Percentiles rank a stretch among this genome's conserved stretches.
These are phyloP conservation scores for Saturnia japonica DNA, from an alignment of 2,888 invertebrate species.

Conservation along the genomic window DNA sequence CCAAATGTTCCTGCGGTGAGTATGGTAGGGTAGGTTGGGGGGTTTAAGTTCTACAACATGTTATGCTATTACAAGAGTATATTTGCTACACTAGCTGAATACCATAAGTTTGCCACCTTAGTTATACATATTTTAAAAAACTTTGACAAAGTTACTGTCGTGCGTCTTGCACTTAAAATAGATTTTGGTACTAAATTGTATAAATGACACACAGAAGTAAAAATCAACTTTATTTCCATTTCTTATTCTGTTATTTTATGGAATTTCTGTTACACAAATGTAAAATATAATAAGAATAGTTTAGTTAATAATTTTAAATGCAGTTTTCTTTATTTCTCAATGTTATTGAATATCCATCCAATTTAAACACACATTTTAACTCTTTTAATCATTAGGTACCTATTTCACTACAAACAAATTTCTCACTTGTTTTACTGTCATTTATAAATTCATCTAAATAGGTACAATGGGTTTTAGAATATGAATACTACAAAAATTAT, in stretches of 20 bases:
- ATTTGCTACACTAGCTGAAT: too few species aligned
- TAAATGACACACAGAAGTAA: slow-evolving; percentile 47
- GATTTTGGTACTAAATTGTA: background rate
- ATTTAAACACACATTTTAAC: slow-evolving; percentile 47
- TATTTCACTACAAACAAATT: background rate
- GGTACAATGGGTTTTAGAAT: background rate
- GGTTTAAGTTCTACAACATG: too few species aligned
- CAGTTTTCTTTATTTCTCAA: slow-evolving; percentile 67
- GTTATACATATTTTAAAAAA: too few species aligned
- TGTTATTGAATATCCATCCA: slow-evolving; percentile 69
- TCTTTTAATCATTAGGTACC: slow-evolving; percentile 1
- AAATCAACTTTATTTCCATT: slow-evolving; percentile 80
- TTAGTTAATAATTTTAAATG: slow-evolving; percentile 79
- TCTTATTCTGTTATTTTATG: slow-evolving; percentile 71
- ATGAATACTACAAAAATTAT: slow-evolving; percentile 38
- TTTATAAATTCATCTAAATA: background rate
- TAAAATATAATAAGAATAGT: slow-evolving; percentile 74
- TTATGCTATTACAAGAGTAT: too few species aligned
- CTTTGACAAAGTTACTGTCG: background rate
- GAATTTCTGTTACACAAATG: slow-evolving; percentile 79
- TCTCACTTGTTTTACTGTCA: background rate
- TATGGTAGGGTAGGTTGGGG: too few species aligned
- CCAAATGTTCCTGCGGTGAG: too few species aligned
- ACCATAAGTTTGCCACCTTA: too few species aligned
- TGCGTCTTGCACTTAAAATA: background rate